Evolutionary conservation across 2,113 vertebrate genomes (phyloP).

Genomic region (Promerops cafer): DNA sequence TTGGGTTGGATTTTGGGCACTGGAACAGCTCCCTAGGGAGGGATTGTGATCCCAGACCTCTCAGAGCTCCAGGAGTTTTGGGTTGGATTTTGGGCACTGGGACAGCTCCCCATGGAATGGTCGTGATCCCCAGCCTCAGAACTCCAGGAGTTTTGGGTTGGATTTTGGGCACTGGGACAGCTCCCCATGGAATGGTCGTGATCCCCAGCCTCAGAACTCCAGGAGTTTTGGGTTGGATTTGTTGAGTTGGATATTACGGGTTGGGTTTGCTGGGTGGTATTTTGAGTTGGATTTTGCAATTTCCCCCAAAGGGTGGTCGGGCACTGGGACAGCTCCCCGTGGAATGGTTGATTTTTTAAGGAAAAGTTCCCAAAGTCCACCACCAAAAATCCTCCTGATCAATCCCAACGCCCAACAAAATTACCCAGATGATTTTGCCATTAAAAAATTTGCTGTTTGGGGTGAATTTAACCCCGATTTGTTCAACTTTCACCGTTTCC

Average conservation of each 20-base stretch:
- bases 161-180: background rate
- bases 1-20: too few relatives aligned
- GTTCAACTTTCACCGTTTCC: rapidly evolving
- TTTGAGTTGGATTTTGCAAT: background rate
- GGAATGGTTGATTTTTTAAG: background rate
- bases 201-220: background rate
- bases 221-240: background rate
- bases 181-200: background rate
- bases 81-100: background rate
- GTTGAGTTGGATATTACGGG: too few relatives aligned
- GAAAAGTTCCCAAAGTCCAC: background rate
- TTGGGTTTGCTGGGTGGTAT: background rate
- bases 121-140: too few relatives aligned
- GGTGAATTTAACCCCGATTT: rapidly evolving
- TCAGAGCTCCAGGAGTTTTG: background rate
- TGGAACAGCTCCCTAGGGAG: background rate
- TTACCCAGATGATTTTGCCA: rapidly evolving
- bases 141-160: too few relatives aligned
- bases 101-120: background rate
- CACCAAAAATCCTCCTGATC: background rate
- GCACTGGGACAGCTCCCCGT: background rate
- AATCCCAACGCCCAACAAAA: rapidly evolving
- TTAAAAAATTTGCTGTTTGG: rapidly evolving
- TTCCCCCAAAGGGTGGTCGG: rapidly evolving
- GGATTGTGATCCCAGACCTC: background rate